Percentiles rank a stretch among this genome's conserved stretches.
Conservation (phyloP, 2,888 invertebrate genomes). For the Idaea dimidiata region DNA sequence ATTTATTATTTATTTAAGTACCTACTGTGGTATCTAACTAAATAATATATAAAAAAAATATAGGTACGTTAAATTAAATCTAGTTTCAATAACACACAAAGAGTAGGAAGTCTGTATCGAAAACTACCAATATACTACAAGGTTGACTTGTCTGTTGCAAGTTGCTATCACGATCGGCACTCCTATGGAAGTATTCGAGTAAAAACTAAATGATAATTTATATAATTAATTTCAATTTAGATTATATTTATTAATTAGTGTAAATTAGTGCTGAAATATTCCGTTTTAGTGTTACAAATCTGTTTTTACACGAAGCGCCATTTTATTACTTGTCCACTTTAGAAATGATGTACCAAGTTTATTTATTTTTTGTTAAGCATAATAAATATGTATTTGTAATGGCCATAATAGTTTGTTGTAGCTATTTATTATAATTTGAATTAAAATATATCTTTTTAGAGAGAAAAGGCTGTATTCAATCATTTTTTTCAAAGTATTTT, state of each 20-base stretch:
- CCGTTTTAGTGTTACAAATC: too few relatives aligned
- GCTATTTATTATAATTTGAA: too few relatives aligned
- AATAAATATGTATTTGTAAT: too few relatives aligned
- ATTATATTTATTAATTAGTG: neutral
- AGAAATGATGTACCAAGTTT: too few relatives aligned
- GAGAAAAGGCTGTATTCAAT: too few relatives aligned
- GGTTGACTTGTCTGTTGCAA: conserved; percentile 1
- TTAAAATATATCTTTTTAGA: too few relatives aligned
- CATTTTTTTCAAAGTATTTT: too few relatives aligned
- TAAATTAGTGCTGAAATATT: neutral
- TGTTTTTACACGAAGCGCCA: too few relatives aligned
- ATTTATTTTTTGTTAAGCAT: too few relatives aligned
- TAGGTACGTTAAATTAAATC: neutral
- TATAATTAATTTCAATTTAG: neutral
- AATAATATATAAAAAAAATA: neutral
- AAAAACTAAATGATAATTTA: neutral
- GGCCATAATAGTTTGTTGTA: too few relatives aligned
- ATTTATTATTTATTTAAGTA: too few relatives aligned
- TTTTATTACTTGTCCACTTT: too few relatives aligned
- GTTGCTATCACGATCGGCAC: conserved; percentile 4
- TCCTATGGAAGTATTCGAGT: neutral
- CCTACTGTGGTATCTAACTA: neutral
- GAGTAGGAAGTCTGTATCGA: neutral
- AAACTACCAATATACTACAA: neutral
- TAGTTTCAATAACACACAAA: conserved; percentile 1